Percentiles rank a stretch among this genome's conserved stretches.
These are phyloP conservation scores for Plebejus argus DNA, from an alignment of 2,888 invertebrate genomes.

Conservation along the genomic window DNA sequence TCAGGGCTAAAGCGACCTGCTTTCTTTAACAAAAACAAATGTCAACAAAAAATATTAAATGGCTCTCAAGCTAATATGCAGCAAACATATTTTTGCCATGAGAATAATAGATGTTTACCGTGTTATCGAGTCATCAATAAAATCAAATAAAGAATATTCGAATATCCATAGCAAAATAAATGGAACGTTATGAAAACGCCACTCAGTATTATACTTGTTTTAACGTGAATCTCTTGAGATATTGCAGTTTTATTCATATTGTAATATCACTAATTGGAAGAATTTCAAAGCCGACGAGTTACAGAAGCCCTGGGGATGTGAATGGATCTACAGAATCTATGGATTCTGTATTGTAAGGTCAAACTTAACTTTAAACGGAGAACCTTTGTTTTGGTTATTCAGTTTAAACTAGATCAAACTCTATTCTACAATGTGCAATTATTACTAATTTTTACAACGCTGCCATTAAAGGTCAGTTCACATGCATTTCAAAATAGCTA, in stretches of 20 bases:
- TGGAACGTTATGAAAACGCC: background rate
- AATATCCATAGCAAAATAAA: background rate
- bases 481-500: too few relatives aligned
- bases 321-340: background rate
- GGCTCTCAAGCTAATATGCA: too few relatives aligned
- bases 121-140: background rate
- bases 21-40: too few relatives aligned
- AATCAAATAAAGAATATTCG: background rate
- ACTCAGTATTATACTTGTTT: slow-evolving; percentile 5
- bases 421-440: background rate
- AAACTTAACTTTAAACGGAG: background rate
- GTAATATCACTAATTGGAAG: slow-evolving; percentile 30
- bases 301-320: slow-evolving; percentile 4
- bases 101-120: background rate
- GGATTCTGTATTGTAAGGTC: background rate
- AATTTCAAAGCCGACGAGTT: slow-evolving; percentile 24
- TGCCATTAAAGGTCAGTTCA: too few relatives aligned
- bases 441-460: background rate
- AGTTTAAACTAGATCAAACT: background rate
- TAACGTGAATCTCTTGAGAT: slow-evolving; percentile 14
- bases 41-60: too few relatives aligned
- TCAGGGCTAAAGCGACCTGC: too few relatives aligned
- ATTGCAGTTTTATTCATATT: slow-evolving; percentile 15
- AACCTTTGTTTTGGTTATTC: background rate
- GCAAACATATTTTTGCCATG: background rate